Evolutionary conservation across 2,888 invertebrate genomes (phyloP).

Genomic region (Disparrhopalites patrizii): DNA sequence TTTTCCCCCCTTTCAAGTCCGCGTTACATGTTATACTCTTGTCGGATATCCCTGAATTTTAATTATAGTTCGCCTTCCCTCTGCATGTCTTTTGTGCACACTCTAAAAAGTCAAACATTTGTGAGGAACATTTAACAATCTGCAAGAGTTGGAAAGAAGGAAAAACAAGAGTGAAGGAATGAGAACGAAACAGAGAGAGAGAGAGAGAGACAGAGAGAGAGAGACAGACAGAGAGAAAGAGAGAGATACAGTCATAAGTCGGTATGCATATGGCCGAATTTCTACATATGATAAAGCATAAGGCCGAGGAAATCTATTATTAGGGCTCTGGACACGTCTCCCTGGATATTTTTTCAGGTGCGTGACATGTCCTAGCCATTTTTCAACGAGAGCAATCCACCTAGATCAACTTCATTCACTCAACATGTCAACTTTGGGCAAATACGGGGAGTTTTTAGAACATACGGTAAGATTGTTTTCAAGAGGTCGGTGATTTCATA

Average conservation of each 20-base stretch:
- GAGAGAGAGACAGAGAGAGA: not conserved
- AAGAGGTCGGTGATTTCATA: constrained; percentile 29
- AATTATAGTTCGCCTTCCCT: too few relatives aligned
- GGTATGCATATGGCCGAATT: constrained; percentile 1
- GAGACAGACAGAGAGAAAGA: not conserved
- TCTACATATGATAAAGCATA: constrained; percentile 3
- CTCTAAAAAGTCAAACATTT: too few relatives aligned
- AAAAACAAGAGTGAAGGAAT: too few relatives aligned
- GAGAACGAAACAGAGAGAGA: not conserved
- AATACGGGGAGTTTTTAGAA: constrained; percentile 38
- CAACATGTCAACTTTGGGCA: constrained; percentile 30
- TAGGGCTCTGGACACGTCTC: not conserved
- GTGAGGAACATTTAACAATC: too few relatives aligned
- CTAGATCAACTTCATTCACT: constrained; percentile 30
- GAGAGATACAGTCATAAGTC: not conserved
- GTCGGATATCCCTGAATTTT: too few relatives aligned
- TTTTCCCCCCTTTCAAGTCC: too few relatives aligned
- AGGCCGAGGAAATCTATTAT: not conserved
- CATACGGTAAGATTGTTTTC: constrained; percentile 39
- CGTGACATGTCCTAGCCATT: constrained; percentile 6
- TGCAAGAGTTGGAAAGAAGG: too few relatives aligned
- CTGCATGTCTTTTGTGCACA: too few relatives aligned
- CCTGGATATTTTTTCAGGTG: constrained; percentile 6
- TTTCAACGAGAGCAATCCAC: constrained; percentile 35
- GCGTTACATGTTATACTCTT: too few relatives aligned